A percentile compares a stretch with the other conserved stretches of the same genome.
Evolutionary conservation across 2,113 vertebrate genomes (phyloP).

Genomic region (Equus quagga): DNA sequence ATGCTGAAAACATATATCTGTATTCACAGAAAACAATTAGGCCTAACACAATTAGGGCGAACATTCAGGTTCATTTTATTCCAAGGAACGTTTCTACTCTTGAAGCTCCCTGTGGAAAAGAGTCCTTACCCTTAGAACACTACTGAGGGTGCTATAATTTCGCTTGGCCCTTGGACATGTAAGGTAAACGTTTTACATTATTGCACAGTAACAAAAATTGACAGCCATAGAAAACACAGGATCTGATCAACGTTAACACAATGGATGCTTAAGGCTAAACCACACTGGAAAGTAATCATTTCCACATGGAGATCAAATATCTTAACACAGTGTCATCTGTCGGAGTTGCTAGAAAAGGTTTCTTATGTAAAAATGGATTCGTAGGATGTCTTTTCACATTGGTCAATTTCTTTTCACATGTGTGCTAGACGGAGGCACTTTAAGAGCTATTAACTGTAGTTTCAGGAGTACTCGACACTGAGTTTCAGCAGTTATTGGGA

Average conservation of each 20-base stretch:
- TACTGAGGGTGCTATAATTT: not conserved
- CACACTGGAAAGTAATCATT: slow-evolving; percentile 53
- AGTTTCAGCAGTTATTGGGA: slow-evolving; percentile 44
- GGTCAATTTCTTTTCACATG: slow-evolving; percentile 47
- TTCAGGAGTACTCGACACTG: slow-evolving; percentile 50
- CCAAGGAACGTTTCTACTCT: not conserved
- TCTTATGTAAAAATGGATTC: slow-evolving; percentile 44
- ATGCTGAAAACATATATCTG: not conserved
- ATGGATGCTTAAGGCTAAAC: slow-evolving; percentile 67
- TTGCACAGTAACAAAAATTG: slow-evolving; percentile 55
- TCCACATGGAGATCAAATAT: slow-evolving; percentile 43
- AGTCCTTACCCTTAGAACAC: not conserved
- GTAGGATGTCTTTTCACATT: slow-evolving; percentile 30
- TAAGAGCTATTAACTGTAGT: slow-evolving; percentile 61
- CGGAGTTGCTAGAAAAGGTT: slow-evolving; percentile 44
- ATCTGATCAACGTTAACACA: slow-evolving; percentile 53
- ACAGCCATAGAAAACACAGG: slow-evolving; percentile 35
- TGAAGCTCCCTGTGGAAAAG: slow-evolving; percentile 4
- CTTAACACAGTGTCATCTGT: slow-evolving; percentile 68
- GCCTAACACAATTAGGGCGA: not conserved
- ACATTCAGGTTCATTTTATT: slow-evolving; percentile 66
- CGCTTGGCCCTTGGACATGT: not conserved
- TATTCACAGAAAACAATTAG: slow-evolving; percentile 29
- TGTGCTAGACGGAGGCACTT: slow-evolving; percentile 80
- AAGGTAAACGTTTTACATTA: slow-evolving; percentile 57